Conservation (phyloP, 2,113 vertebrate genomes). For the Cyrtonyx montezumae region DNA sequence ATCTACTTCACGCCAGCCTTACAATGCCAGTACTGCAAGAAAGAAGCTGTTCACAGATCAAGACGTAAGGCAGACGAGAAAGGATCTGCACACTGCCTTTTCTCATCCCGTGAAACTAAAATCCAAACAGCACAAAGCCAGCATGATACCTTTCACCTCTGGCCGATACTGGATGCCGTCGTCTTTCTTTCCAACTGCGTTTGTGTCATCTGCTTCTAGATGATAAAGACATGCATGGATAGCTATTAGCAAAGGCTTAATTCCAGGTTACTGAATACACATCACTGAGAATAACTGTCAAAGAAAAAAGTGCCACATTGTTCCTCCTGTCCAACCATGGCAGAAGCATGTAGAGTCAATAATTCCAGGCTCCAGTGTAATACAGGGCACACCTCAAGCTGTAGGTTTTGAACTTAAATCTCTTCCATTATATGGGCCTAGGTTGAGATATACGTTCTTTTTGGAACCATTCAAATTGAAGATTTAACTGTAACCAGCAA, state of each 20-base stretch:
- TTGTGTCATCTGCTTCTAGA: slow-evolving; percentile 79
- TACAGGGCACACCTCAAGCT: neutral
- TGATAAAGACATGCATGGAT: slow-evolving; percentile 41
- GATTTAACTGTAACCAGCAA: neutral
- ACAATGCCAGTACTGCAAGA: neutral
- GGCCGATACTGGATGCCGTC: slow-evolving; percentile 83
- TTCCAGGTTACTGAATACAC: neutral
- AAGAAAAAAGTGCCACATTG: neutral
- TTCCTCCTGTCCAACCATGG: neutral
- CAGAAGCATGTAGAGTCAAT: neutral
- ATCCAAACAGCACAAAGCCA: neutral
- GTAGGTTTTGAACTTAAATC: neutral
- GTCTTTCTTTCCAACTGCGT: slow-evolving; percentile 82
- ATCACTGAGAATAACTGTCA: neutral
- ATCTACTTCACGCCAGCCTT: neutral
- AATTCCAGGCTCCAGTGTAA: accelerated
- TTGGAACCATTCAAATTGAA: neutral
- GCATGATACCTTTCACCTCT: slow-evolving; percentile 83
- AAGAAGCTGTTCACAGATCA: neutral
- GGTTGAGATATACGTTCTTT: neutral
- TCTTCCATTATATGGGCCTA: neutral
- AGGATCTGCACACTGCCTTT: neutral
- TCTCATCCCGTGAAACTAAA: neutral
- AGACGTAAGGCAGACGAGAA: neutral
- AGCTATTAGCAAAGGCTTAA: slow-evolving; percentile 10